phyloP scores from a whole-genome alignment of 2,888 invertebrate species.

The Thera obeliscata region DNA sequence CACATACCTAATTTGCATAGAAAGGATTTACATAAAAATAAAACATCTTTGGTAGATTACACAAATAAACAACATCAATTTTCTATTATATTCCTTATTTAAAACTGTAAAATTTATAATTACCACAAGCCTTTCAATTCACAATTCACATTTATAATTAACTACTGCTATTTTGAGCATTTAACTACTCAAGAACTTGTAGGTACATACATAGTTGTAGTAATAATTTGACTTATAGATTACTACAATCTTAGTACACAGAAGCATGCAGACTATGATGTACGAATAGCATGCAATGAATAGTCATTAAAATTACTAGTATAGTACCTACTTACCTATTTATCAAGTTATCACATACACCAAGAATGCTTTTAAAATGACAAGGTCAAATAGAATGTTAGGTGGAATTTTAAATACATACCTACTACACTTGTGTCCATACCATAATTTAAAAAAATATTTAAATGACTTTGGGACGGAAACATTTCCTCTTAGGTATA shows the following conservation, averaged over 20 bases:
- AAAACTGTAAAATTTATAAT: constrained; percentile 52
- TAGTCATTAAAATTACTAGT: constrained; percentile 45
- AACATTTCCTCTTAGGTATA: constrained; percentile 66
- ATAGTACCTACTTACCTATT: constrained; percentile 46
- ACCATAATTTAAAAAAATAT: constrained; percentile 63
- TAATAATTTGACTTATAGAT: constrained; percentile 57
- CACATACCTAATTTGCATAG: constrained; percentile 70
- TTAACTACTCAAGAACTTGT: constrained; percentile 55
- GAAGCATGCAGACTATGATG: constrained; percentile 55
- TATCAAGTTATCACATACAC: constrained; percentile 42
- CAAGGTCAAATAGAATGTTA: constrained; percentile 48
- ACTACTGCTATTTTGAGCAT: constrained; percentile 65
- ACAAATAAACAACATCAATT: constrained; percentile 77
- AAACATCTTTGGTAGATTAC: constrained; percentile 81
- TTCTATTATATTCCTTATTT: constrained; percentile 54
- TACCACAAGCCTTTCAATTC: constrained; percentile 74
- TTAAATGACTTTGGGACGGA: constrained; percentile 83
- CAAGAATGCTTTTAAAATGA: constrained; percentile 54
- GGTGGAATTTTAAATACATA: constrained; percentile 54
- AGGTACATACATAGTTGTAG: constrained; percentile 32
- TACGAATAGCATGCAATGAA: constrained; percentile 42
- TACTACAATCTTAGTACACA: constrained; percentile 52
- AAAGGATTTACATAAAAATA: constrained; percentile 74
- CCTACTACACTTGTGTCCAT: constrained; percentile 43
- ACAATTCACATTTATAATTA: constrained; percentile 58